A percentile compares a stretch with the other conserved stretches of the same genome.
Evolutionary conservation across 2,888 invertebrate species (phyloP).

Genomic region (Sialis fuliginosa): DNA sequence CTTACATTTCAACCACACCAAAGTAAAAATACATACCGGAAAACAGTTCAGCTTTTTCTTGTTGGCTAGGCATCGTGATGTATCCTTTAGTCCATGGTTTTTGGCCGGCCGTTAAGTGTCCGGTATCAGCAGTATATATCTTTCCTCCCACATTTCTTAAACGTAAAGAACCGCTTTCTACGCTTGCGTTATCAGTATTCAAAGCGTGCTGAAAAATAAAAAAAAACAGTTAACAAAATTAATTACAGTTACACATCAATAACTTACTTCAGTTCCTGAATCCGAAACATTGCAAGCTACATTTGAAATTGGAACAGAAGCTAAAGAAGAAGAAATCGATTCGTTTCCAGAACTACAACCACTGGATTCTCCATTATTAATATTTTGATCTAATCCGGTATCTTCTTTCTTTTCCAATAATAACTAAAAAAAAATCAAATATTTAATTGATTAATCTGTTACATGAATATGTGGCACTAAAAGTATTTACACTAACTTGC

Average conservation of each 20-base stretch:
- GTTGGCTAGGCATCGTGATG: conserved; percentile 13
- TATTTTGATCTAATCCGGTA: neutral
- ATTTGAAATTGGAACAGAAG: conserved; percentile 24
- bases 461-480: too few relatives aligned
- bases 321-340: conserved; percentile 34
- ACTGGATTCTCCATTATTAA: conserved; percentile 28
- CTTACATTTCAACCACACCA: neutral
- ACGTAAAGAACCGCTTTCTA: conserved; percentile 3
- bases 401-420: conserved; percentile 16
- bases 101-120: neutral
- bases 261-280: conserved; percentile 23
- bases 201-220: neutral
- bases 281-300: conserved; percentile 21
- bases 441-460: too few relatives aligned
- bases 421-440: conserved; percentile 4
- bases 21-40: conserved; percentile 2
- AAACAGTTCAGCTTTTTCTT: conserved; percentile 5
- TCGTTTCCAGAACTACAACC: conserved; percentile 38
- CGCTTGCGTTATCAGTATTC: neutral
- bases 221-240: neutral
- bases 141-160: neutral
- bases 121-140: neutral
- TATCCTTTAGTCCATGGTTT: conserved; percentile 13
- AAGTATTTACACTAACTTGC: conserved; percentile 7
- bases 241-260: neutral